Percentiles rank a stretch among this genome's conserved stretches.
Conservation (phyloP, 2,113 vertebrate genomes). For the Gila orcuttii region DNA sequence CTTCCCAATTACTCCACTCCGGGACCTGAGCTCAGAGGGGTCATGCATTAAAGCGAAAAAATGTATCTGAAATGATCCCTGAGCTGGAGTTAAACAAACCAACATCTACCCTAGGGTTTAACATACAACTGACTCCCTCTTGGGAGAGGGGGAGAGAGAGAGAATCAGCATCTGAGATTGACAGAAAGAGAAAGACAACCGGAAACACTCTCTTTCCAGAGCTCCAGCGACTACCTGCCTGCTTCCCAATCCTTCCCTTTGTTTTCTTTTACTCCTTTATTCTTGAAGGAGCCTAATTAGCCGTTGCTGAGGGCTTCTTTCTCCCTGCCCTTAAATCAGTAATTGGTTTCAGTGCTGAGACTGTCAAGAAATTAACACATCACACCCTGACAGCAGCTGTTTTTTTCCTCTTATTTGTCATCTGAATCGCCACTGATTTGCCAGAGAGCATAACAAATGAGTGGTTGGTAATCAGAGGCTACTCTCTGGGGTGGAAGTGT, state of each 20-base stretch:
- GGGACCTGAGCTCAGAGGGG: constrained; percentile 66
- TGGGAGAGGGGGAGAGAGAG: not conserved
- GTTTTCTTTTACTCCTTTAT: constrained; percentile 98
- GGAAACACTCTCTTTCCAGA: constrained; percentile 11
- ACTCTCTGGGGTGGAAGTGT: constrained; percentile 77
- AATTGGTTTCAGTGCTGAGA: constrained; percentile 98
- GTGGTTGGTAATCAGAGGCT: constrained; percentile 93
- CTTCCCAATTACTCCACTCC: constrained; percentile 79
- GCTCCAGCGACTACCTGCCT: constrained; percentile 79
- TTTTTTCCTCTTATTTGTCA: constrained; percentile 90
- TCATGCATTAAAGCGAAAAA: constrained; percentile 86
- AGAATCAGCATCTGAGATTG: constrained; percentile 15
- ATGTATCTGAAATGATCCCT: constrained; percentile 85
- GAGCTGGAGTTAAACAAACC: constrained; percentile 70
- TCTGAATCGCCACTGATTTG: constrained; percentile 96
- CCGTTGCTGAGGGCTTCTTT: constrained; percentile 89
- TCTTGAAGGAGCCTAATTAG: constrained; percentile 99
- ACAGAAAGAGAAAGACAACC: constrained; percentile 22
- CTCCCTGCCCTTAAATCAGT: constrained; percentile 99
- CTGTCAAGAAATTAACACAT: constrained; percentile 99
- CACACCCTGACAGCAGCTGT: constrained; percentile 99
- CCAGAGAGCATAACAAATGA: constrained; percentile 96
- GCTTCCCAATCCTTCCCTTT: constrained; percentile 78
- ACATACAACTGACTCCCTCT: constrained; percentile 3
- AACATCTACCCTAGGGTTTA: constrained; percentile 22